These are phyloP conservation scores for Stegodyphus dumicola DNA, from an alignment of 1,140 invertebrate genomes.

Conservation along the genomic window DNA sequence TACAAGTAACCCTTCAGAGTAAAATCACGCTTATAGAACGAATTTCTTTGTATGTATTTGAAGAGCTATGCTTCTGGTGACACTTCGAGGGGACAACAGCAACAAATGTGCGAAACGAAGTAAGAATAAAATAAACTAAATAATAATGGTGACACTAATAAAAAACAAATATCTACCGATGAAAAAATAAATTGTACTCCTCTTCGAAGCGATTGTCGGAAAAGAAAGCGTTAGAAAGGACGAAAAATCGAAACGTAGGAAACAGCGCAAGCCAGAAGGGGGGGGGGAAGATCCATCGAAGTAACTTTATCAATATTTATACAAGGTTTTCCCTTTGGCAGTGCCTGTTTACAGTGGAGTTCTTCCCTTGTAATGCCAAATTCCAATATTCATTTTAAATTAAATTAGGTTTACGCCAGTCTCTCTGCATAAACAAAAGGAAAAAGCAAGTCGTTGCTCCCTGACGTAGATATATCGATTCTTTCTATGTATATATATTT, in stretches of 20 bases:
- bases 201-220: neutral
- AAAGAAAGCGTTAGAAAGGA: neutral
- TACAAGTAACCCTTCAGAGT: no score
- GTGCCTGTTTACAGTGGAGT: constrained; percentile 49
- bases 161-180: no score
- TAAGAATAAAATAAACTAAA: no score
- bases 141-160: no score
- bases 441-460: neutral
- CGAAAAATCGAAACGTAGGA: neutral
- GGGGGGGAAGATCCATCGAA: neutral
- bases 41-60: no score
- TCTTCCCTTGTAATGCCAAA: constrained; percentile 47
- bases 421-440: constrained; percentile 41
- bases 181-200: no score
- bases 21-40: no score
- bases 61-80: no score
- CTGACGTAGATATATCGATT: constrained; percentile 41
- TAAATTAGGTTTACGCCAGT: constrained; percentile 55
- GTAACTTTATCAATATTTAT: constrained; percentile 61
- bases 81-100: no score
- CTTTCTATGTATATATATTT: constrained; percentile 35
- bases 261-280: neutral
- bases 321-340: constrained; percentile 56
- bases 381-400: constrained; percentile 61
- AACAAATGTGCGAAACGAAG: no score